phyloP scores from a whole-genome alignment of 2,113 vertebrate species.

The Apeltes quadracus region DNA sequence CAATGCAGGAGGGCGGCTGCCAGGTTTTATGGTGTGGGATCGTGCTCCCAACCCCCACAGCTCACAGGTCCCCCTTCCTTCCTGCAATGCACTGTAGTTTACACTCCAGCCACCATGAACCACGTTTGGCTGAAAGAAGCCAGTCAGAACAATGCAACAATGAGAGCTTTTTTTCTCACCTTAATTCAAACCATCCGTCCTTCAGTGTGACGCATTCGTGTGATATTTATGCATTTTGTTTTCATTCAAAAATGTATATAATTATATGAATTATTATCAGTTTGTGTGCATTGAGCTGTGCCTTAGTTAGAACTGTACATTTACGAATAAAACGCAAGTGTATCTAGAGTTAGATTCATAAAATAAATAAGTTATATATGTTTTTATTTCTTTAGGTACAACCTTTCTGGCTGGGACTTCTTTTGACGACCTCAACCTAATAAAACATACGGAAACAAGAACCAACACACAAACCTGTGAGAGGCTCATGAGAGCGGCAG shows the following conservation, averaged over 20 bases:
- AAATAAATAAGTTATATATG: neutral
- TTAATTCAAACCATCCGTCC: conserved; percentile 35
- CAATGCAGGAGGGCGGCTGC: conserved; percentile 80
- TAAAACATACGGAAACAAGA: neutral
- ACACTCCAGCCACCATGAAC: conserved; percentile 76
- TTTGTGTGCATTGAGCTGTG: neutral
- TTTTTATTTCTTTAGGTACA: neutral
- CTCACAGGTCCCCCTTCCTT: conserved; percentile 82
- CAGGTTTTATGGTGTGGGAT: conserved; percentile 79
- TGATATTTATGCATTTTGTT: conserved; percentile 4
- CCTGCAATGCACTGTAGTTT: conserved; percentile 82
- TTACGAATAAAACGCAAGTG: neutral
- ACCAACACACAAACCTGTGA: conserved; percentile 2
- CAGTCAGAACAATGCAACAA: conserved; percentile 80
- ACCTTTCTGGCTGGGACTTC: neutral
- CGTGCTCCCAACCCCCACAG: conserved; percentile 76
- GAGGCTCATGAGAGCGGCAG: conserved; percentile 20
- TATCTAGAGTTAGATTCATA: neutral
- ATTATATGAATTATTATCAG: neutral
- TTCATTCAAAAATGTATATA: neutral
- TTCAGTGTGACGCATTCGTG: conserved; percentile 15
- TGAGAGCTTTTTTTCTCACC: conserved; percentile 49
- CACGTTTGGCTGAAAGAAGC: conserved; percentile 62
- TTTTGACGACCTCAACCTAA: neutral
- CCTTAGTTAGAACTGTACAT: neutral